Percentiles rank a stretch among this genome's conserved stretches.
These are phyloP conservation scores for Antechinus flavipes DNA, from an alignment of 2,113 vertebrate species.

Conservation along the genomic window DNA sequence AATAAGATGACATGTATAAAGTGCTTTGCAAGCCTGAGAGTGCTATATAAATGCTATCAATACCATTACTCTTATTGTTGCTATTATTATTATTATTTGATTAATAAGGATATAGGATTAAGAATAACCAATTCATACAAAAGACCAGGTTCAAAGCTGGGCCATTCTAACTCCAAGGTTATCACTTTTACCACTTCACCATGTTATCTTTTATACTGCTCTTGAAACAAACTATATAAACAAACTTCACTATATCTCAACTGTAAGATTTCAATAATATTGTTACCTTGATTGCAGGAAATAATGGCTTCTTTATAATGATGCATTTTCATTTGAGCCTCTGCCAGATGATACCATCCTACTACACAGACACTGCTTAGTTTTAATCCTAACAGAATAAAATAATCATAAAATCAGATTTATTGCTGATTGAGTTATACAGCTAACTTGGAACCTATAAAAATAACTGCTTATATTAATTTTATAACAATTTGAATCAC, in stretches of 20 bases:
- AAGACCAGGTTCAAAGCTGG: background rate
- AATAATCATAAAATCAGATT: slow-evolving; percentile 23
- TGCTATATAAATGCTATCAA: background rate
- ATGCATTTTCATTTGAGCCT: slow-evolving; percentile 92
- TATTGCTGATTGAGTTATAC: background rate
- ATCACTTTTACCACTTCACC: background rate
- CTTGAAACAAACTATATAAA: background rate
- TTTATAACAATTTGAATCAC: background rate
- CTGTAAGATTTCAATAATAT: slow-evolving; percentile 4
- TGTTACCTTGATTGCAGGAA: slow-evolving; percentile 91
- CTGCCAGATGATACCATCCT: slow-evolving; percentile 90
- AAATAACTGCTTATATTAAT: background rate
- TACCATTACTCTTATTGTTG: background rate
- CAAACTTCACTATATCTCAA: background rate
- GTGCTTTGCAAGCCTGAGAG: background rate
- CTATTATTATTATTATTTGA: background rate
- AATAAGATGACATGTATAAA: background rate
- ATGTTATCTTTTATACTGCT: background rate
- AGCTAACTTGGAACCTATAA: background rate
- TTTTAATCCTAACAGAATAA: slow-evolving; percentile 87
- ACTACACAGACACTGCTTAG: slow-evolving; percentile 81
- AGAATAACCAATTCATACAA: background rate
- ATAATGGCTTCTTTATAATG: slow-evolving; percentile 84
- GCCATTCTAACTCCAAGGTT: background rate
- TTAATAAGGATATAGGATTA: background rate